Percentiles rank a stretch among this genome's conserved stretches.
phyloP scores from a whole-genome alignment of 2,888 invertebrate species.

The Caenorhabditis afra region DNA sequence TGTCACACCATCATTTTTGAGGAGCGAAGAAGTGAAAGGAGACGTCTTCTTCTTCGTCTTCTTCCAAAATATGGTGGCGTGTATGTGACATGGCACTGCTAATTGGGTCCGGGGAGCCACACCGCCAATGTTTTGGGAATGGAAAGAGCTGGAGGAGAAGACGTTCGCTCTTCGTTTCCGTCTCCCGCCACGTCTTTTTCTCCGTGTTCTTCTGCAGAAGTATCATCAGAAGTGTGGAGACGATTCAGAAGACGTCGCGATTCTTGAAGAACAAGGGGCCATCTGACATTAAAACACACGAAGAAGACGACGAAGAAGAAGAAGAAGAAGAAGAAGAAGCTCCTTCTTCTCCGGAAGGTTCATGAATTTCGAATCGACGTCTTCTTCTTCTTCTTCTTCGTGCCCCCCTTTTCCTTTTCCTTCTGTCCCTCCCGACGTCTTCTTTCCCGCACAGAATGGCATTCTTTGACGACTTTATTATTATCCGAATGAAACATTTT shows the following conservation, averaged over 20 bases:
- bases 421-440: slow-evolving; percentile 3
- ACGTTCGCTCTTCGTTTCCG: too few species aligned
- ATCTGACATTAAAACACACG: too few species aligned
- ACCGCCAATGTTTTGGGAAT: neutral
- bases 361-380: slow-evolving; percentile 48
- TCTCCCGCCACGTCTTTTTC: too few species aligned
- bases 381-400: slow-evolving; percentile 15
- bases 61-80: slow-evolving; percentile 4
- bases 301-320: slow-evolving; percentile 3
- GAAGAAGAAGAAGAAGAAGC: neutral
- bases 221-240: too few species aligned
- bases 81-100: slow-evolving; percentile 36
- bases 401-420: slow-evolving; percentile 24
- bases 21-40: neutral
- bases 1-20: slow-evolving; percentile 25
- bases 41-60: neutral
- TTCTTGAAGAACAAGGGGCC: too few species aligned
- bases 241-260: too few species aligned
- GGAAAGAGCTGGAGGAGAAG: too few species aligned
- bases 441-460: too few species aligned
- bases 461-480: slow-evolving; percentile 49
- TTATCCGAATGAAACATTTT: slow-evolving; percentile 36
- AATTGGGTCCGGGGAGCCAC: slow-evolving; percentile 21
- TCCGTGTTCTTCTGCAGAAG: too few species aligned
- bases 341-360: neutral